These are phyloP conservation scores for Monochamus saltuarius DNA, from an alignment of 1,140 invertebrate genomes.

Conservation along the genomic window DNA sequence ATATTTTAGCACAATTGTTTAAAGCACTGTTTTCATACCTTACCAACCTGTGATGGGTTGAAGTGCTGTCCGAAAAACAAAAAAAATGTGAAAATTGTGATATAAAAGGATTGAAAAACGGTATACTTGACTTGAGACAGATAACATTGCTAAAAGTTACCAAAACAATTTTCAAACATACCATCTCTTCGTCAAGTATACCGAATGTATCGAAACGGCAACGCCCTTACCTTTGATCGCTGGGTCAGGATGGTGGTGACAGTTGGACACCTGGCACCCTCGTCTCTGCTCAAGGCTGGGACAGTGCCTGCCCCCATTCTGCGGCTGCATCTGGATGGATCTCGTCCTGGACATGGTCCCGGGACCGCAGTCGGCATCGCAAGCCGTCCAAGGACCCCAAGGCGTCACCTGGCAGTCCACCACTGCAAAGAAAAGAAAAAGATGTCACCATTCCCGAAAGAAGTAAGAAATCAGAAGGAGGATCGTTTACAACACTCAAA, in stretches of 20 bases:
- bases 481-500: no score
- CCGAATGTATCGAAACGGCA: background rate
- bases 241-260: conserved; percentile 65
- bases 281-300: conserved; percentile 71
- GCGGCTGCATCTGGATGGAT: conserved; percentile 60
- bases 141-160: background rate
- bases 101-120: background rate
- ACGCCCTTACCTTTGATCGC: conserved; percentile 65
- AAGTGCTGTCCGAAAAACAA: conserved; percentile 20
- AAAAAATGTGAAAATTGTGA: background rate
- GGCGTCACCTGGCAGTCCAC: conserved; percentile 74
- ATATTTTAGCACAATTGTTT: conserved; percentile 14
- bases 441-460: no score
- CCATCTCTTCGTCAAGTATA: background rate
- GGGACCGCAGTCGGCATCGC: conserved; percentile 72
- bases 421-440: conserved; percentile 58
- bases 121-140: background rate
- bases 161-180: background rate
- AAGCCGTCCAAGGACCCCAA: conserved; percentile 75
- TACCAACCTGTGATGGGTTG: conserved; percentile 26
- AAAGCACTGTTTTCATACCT: conserved; percentile 1
- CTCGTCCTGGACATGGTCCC: conserved; percentile 72
- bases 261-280: conserved; percentile 70
- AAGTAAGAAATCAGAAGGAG: no score
- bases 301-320: conserved; percentile 76